Percentiles rank a stretch among this genome's conserved stretches.
Conservation (phyloP, 2,888 invertebrate species). For the Monopis laevigella region DNA sequence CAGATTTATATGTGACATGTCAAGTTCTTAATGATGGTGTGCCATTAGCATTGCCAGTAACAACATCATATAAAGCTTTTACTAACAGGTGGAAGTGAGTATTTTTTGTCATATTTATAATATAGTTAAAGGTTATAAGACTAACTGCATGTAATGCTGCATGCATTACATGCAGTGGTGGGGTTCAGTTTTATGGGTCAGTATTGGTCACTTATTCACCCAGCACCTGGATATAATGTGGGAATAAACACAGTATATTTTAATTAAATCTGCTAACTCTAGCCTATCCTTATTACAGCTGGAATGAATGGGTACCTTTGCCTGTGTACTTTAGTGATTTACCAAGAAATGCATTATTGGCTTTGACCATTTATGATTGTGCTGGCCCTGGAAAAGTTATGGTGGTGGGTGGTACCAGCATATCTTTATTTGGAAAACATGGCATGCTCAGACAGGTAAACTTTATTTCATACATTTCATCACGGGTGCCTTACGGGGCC, state of each 20-base stretch:
- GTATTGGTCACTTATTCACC: too few species aligned
- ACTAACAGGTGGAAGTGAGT: slow-evolving; percentile 92
- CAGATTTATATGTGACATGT: slow-evolving; percentile 89
- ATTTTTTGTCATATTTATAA: too few species aligned
- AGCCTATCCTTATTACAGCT: slow-evolving; percentile 73
- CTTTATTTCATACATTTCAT: slow-evolving; percentile 7
- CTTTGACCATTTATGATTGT: slow-evolving; percentile 91
- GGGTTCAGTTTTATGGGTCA: too few species aligned
- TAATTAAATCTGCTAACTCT: too few species aligned
- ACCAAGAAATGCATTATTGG: slow-evolving; percentile 85
- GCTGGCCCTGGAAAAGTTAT: slow-evolving; percentile 84
- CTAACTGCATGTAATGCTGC: too few species aligned
- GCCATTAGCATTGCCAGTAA: slow-evolving; percentile 85
- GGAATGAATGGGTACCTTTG: slow-evolving; percentile 97
- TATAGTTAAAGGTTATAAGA: too few species aligned
- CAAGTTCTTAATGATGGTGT: slow-evolving; percentile 85
- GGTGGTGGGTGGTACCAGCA: slow-evolving; percentile 92
- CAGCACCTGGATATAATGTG: too few species aligned
- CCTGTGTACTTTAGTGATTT: slow-evolving; percentile 92
- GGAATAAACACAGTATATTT: too few species aligned
- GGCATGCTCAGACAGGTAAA: slow-evolving; percentile 86
- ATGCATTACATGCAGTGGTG: too few species aligned
- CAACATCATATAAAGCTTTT: slow-evolving; percentile 92
- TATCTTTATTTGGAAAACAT: slow-evolving; percentile 94
- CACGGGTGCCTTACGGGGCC: too few species aligned